A percentile compares a stretch with the other conserved stretches of the same genome.
Evolutionary conservation across 1,140 invertebrate genomes (phyloP).

Genomic region (Druon quercuslanigerum): DNA sequence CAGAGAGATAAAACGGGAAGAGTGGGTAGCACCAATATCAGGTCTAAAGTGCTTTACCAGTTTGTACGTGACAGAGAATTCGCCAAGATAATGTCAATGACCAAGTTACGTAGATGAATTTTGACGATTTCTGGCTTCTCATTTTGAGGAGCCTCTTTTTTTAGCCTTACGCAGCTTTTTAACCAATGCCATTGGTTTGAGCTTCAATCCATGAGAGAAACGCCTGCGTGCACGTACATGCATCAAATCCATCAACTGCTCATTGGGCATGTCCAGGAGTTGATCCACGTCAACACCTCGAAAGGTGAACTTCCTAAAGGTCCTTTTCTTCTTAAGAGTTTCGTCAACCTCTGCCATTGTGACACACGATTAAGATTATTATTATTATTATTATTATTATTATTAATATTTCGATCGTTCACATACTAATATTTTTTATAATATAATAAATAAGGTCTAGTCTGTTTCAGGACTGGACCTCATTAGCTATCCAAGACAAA

Average conservation of each 20-base stretch:
- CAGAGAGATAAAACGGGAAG: conserved; percentile 99
- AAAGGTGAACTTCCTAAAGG: conserved; percentile 99
- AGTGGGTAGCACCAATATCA: conserved; percentile 99
- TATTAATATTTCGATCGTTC: too few species aligned
- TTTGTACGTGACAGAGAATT: conserved; percentile 99
- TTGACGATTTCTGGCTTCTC: conserved; percentile 99
- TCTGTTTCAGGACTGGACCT: too few species aligned
- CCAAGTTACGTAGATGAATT: conserved; percentile 99
- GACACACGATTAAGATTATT: conserved; percentile 36
- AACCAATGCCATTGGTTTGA: conserved; percentile 97
- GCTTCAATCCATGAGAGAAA: conserved; percentile 95
- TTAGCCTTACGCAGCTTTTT: conserved; percentile 96
- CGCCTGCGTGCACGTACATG: conserved; percentile 93
- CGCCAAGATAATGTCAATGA: conserved; percentile 98
- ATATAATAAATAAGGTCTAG: too few species aligned
- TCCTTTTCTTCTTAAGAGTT: conserved; percentile 96
- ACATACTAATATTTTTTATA: too few species aligned
- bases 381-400: too few species aligned
- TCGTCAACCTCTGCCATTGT: conserved; percentile 80
- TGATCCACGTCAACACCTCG: conserved; percentile 99
- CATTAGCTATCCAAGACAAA: too few species aligned
- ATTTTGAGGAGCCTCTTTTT: conserved; percentile 95
- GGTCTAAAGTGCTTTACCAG: conserved; percentile 99
- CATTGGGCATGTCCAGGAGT: conserved; percentile 98
- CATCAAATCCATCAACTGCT: conserved; percentile 97